Conservation (phyloP, 2,888 invertebrate genomes). For the Clostera curtula region DNA sequence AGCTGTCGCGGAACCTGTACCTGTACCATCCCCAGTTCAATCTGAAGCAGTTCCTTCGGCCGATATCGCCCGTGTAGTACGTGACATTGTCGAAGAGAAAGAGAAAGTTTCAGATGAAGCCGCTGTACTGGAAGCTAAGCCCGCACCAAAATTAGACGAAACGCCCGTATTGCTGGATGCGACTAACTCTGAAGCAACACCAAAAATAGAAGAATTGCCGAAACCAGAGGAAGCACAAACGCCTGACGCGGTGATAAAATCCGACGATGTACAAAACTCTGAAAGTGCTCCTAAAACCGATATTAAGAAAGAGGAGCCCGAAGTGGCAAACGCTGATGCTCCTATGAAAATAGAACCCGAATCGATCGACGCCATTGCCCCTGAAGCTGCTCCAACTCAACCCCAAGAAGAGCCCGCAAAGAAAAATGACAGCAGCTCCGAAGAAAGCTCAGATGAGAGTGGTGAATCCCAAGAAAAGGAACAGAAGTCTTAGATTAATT, state of each 20-base stretch:
- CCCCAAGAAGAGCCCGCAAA: slow-evolving; percentile 4
- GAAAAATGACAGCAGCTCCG: slow-evolving; percentile 27
- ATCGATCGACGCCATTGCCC: slow-evolving; percentile 6
- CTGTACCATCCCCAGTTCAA: slow-evolving; percentile 6
- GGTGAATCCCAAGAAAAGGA: slow-evolving; percentile 31
- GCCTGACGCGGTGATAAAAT: too few relatives aligned
- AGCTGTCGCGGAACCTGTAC: slow-evolving; percentile 4
- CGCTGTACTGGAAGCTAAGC: slow-evolving; percentile 15
- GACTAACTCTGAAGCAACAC: too few relatives aligned
- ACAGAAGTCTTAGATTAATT: slow-evolving; percentile 43
- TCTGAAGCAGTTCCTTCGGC: slow-evolving; percentile 19
- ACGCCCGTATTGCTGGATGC: too few relatives aligned
- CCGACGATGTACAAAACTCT: too few relatives aligned
- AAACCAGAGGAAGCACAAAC: slow-evolving; percentile 6
- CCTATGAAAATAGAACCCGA: slow-evolving; percentile 16
- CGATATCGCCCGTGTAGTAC: slow-evolving; percentile 46
- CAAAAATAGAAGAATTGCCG: slow-evolving; percentile 6
- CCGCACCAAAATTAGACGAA: slow-evolving; percentile 15
- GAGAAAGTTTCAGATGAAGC: slow-evolving; percentile 9
- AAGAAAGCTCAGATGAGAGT: slow-evolving; percentile 49
- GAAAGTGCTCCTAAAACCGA: too few relatives aligned
- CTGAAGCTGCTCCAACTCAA: not conserved
- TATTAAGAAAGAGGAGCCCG: too few relatives aligned
- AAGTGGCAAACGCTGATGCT: slow-evolving; percentile 19
- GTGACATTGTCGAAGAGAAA: slow-evolving; percentile 40